Conservation (phyloP, 1,140 invertebrate species). For the Rhyacophila brunnea region DNA sequence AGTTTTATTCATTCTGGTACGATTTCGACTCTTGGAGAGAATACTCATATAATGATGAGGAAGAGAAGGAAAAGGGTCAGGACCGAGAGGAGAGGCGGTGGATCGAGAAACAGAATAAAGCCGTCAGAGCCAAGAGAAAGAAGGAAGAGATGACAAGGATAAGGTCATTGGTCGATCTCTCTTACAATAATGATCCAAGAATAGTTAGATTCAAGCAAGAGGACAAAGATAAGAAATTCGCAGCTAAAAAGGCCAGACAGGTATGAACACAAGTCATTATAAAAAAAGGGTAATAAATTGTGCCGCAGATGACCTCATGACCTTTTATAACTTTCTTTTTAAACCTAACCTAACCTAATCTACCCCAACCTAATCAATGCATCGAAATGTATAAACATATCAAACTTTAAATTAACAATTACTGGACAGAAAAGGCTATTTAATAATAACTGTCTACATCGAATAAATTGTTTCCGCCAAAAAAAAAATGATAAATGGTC, state of each 20-base stretch:
- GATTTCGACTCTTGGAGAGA: conserved; percentile 98
- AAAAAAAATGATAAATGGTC: no score
- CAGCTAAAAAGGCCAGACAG: conserved; percentile 83
- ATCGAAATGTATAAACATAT: no score
- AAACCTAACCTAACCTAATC: no score
- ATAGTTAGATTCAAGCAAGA: conserved; percentile 91
- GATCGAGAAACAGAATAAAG: conserved; percentile 98
- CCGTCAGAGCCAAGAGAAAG: conserved; percentile 83
- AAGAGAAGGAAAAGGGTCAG: conserved; percentile 96
- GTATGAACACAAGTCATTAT: no score
- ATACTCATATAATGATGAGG: conserved; percentile 98
- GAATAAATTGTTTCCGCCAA: no score
- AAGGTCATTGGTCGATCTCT: conserved; percentile 85
- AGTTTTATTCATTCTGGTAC: conserved; percentile 92
- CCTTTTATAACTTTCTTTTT: no score
- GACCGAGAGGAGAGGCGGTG: conserved; percentile 93
- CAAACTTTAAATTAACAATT: background rate
- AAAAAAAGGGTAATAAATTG: no score
- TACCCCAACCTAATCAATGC: no score
- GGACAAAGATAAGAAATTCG: conserved; percentile 88
- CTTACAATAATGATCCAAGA: conserved; percentile 91
- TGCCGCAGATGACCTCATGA: no score
- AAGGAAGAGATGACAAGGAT: conserved; percentile 96
- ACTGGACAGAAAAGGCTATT: no score
- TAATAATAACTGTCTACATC: no score